phyloP scores from a whole-genome alignment of 2,888 invertebrate species.

The Tanytarsus gracilentus region DNA sequence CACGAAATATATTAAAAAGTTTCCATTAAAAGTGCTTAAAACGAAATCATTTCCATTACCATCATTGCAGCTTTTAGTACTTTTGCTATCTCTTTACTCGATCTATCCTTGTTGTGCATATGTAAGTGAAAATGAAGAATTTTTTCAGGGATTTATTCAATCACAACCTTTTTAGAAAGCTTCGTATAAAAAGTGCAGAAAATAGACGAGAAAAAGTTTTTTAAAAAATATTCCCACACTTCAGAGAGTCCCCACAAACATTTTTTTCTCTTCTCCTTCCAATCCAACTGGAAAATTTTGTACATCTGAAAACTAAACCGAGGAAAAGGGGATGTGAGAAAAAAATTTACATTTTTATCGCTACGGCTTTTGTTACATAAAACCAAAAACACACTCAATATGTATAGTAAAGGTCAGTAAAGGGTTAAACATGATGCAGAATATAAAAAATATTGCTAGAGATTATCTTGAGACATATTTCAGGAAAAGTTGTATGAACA shows the following conservation, averaged over 20 bases:
- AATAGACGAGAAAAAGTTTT: too few relatives aligned
- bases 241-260: too few relatives aligned
- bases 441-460: background rate
- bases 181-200: background rate
- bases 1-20: too few relatives aligned
- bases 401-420: too few relatives aligned
- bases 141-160: slow-evolving; percentile 12
- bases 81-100: too few relatives aligned
- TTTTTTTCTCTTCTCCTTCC: background rate
- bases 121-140: background rate
- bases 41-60: too few relatives aligned
- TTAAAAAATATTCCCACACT: too few relatives aligned
- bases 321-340: background rate
- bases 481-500: background rate
- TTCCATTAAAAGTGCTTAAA: too few relatives aligned
- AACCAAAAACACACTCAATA: too few relatives aligned
- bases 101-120: background rate
- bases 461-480: background rate
- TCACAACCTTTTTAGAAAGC: background rate
- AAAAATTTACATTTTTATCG: background rate
- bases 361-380: slow-evolving; percentile 5
- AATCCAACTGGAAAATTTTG: background rate
- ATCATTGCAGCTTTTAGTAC: too few relatives aligned
- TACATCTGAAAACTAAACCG: background rate
- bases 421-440: background rate